Percentiles rank a stretch among this genome's conserved stretches.
Evolutionary conservation across 2,797 vertebrate genomes (phyloP).

Genomic region (Hephaestus fuliginosus): DNA sequence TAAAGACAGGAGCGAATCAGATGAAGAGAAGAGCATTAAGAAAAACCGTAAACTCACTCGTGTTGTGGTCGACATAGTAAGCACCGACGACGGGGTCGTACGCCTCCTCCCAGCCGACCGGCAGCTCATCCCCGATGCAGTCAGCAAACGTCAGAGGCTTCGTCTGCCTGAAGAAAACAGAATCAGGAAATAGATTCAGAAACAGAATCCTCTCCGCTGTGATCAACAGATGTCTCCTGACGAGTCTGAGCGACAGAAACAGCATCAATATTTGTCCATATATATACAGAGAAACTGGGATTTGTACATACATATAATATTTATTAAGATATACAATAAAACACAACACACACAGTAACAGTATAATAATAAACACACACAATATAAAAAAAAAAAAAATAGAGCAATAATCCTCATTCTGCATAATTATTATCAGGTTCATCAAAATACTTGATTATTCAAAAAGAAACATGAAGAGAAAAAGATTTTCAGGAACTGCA

Average conservation of each 20-base stretch:
- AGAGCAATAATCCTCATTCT: no score
- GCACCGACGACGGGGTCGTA: conserved; percentile 93
- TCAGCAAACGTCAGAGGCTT: conserved; percentile 98
- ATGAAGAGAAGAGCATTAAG: background rate
- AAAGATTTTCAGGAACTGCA: no score
- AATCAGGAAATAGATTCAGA: background rate
- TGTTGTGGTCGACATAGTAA: conserved; percentile 99
- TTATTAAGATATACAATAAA: no score
- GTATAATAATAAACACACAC: no score
- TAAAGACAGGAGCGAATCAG: background rate
- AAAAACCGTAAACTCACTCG: conserved; percentile 88
- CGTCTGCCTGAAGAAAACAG: conserved; percentile 88
- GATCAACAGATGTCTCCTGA: background rate
- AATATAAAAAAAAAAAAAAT: no score
- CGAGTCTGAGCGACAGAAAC: no score
- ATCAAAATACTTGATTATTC: no score
- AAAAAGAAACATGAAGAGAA: no score
- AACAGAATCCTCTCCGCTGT: background rate
- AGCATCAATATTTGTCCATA: background rate
- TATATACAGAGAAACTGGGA: no score
- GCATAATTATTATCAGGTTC: background rate
- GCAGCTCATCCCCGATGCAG: conserved; percentile 97
- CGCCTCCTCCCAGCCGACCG: conserved; percentile 97
- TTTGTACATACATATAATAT: no score
- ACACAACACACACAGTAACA: no score